Conservation (phyloP, 2,797 vertebrate genomes). For the Eutrigla gurnardus region DNA sequence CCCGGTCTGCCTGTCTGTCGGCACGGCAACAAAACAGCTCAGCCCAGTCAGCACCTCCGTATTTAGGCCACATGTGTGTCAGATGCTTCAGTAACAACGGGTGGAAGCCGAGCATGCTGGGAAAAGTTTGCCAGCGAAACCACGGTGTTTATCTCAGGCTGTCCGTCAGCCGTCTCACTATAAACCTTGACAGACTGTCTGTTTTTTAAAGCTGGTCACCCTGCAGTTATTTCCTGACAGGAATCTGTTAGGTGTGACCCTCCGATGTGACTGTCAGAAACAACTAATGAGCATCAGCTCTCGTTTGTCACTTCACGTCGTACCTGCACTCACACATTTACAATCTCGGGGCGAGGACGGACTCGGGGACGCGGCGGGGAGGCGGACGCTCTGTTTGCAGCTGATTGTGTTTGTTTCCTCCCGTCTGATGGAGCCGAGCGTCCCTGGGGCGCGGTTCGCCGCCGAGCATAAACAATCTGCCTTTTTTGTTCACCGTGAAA, state of each 20-base stretch:
- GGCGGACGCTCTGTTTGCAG: constrained; percentile 51
- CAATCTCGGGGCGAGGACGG: constrained; percentile 42
- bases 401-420: constrained; percentile 71
- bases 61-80: constrained; percentile 67
- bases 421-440: constrained; percentile 66
- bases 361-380: constrained; percentile 47
- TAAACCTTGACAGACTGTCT: constrained; percentile 45
- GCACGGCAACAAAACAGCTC: constrained; percentile 61
- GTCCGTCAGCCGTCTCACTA: constrained; percentile 74
- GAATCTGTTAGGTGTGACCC: constrained; percentile 60
- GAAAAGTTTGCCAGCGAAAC: constrained; percentile 69
- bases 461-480: constrained; percentile 57
- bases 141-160: constrained; percentile 62
- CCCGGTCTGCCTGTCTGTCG: constrained; percentile 66
- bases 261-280: constrained; percentile 59
- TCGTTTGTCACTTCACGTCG: constrained; percentile 59
- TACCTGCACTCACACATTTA: constrained; percentile 25
- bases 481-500: constrained; percentile 40
- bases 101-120: constrained; percentile 59
- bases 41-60: constrained; percentile 19
- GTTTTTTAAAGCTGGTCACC: constrained; percentile 55
- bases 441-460: constrained; percentile 60
- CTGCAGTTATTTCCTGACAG: constrained; percentile 49
- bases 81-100: constrained; percentile 60
- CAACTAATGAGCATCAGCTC: constrained; percentile 72